A percentile compares a stretch with the other conserved stretches of the same genome.
Conservation (phyloP, 2,888 invertebrate genomes). For the Rotaria magnacalcarata region DNA sequence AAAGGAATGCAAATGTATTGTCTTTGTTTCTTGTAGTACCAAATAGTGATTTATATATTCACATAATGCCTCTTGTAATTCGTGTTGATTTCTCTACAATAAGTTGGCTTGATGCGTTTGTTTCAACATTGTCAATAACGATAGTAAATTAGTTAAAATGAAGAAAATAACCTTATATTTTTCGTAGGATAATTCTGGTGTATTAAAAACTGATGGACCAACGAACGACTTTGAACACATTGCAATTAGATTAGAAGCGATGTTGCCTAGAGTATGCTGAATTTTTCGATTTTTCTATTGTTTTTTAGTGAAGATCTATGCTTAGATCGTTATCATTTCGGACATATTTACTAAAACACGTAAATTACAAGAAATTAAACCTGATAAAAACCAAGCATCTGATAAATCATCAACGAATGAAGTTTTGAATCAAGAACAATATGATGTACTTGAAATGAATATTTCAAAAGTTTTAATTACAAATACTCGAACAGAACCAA, state of each 20-base stretch:
- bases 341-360: neutral
- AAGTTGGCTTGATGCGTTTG: neutral
- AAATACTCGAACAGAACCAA: neutral
- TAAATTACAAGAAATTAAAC: neutral
- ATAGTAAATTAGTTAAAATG: neutral
- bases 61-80: neutral
- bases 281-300: neutral
- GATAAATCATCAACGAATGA: neutral
- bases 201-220: neutral
- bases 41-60: constrained; percentile 6
- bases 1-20: too few relatives aligned
- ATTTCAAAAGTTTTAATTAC: neutral
- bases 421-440: neutral
- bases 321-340: neutral
- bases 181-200: neutral
- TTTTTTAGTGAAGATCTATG: too few relatives aligned
- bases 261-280: neutral
- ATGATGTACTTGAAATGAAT: neutral
- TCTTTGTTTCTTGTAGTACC: neutral
- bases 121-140: neutral
- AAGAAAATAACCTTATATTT: neutral
- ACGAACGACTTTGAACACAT: neutral
- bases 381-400: neutral
- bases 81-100: constrained; percentile 25
- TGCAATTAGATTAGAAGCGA: neutral